Evolutionary conservation across 1,140 invertebrate species (phyloP).

Genomic region (Atopsyche davidsoni): DNA sequence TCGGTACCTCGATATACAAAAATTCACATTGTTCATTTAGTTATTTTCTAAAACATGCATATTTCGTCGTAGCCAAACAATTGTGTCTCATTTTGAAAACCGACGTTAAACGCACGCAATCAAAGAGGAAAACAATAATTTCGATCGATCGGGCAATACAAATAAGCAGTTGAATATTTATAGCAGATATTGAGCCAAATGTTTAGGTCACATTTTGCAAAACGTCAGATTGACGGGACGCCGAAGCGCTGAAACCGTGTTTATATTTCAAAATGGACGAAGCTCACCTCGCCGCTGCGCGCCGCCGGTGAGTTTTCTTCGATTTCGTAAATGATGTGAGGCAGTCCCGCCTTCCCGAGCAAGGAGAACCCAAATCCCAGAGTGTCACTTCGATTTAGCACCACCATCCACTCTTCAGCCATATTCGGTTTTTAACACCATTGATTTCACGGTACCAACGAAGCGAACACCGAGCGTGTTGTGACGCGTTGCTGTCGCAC

Average conservation of each 20-base stretch:
- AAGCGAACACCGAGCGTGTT: slow-evolving; percentile 13
- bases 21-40: no score
- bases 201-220: slow-evolving; percentile 16
- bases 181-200: no score
- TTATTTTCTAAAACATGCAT: no score
- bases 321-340: slow-evolving; percentile 87
- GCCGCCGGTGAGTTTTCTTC: slow-evolving; percentile 86
- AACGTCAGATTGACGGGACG: slow-evolving; percentile 28
- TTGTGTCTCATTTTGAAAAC: no score
- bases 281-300: slow-evolving; percentile 78
- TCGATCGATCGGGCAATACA: no score
- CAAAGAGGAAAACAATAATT: no score
- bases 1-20: no score
- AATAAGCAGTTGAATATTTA: no score
- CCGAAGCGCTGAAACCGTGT: slow-evolving; percentile 23
- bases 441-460: slow-evolving; percentile 36
- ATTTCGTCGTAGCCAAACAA: no score
- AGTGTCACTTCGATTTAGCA: slow-evolving; percentile 73
- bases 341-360: slow-evolving; percentile 78
- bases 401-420: slow-evolving; percentile 81
- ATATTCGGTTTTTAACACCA: slow-evolving; percentile 56
- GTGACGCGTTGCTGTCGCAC: slow-evolving; percentile 5
- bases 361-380: slow-evolving; percentile 84
- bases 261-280: slow-evolving; percentile 31
- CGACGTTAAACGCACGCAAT: no score